Evolutionary conservation across 2,113 vertebrate species (phyloP), one percentile per base, ranked within the genome.

Genomic region (Pithys albifrons): DNA sequence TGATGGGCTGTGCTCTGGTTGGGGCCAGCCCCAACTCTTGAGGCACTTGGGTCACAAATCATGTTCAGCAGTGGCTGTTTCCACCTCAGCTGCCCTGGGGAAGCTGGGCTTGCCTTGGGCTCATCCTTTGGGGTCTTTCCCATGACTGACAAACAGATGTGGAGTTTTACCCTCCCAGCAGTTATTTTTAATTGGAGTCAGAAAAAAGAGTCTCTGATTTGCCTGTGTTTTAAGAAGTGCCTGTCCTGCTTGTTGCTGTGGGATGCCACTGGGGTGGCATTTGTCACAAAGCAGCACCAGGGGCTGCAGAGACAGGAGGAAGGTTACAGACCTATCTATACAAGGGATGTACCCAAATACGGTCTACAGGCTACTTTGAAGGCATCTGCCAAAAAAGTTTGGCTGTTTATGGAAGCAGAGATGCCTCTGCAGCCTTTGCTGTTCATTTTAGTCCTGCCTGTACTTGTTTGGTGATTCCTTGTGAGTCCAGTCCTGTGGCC

Each of bases 61-160:
- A 2, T 39, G 15, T 8, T 2, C 4, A 12, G 0, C 0, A 48
- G 48, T 18, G 57, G 8, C 27, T 6, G 2, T 33, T 39, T 58
- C 20, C 12, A 20, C 48, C 3, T 8, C 16, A 48, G 55, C 35
- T 72, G 12, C 27, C 12, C 16, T 19, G 15, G 14, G 11, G 4
- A 25, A 45, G 54, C n/a, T 48, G 69, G 25, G 27, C 31, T 46
- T 77, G 31, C 7, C 43, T 39, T 29, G 2, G 6, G 3, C 28
- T 70, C 8, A 1, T 31, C 14, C 1, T 19, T 31, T 23, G 9
- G 39, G 25, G 11, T 43, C 25, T 33, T 25, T 45, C n/a, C 45
- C 6, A 0, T 11, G 16, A 19, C 6, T 52, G 46, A 39, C 8
- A 57, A 31, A 45, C 4, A 2, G 4, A 7, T 15, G 15, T 29